Conservation (phyloP, 2,888 invertebrate species). For the Bugula neritina region DNA sequence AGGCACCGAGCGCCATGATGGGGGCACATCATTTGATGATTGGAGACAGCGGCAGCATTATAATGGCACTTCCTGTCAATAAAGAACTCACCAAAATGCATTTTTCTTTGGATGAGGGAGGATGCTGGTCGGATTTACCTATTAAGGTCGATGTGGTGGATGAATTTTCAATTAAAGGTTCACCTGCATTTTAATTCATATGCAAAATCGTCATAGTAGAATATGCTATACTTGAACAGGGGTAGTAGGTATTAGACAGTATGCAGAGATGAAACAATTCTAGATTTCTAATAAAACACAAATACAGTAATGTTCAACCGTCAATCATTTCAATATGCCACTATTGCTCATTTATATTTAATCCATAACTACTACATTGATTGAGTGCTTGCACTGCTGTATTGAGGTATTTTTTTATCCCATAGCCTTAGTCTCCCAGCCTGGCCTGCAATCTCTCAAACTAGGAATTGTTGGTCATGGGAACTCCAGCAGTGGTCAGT, state of each 20-base stretch:
- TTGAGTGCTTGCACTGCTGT: no score
- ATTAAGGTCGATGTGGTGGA: not conserved
- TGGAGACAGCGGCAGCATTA: slow-evolving; percentile 49
- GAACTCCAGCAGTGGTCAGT: slow-evolving; percentile 20
- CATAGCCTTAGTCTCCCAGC: slow-evolving; percentile 46
- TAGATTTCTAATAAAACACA: no score
- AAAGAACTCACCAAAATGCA: slow-evolving; percentile 36
- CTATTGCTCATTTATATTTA: no score
- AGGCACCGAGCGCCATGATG: slow-evolving; percentile 31
- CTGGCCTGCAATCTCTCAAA: slow-evolving; percentile 45
- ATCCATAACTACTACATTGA: no score
- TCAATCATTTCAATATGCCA: no score
- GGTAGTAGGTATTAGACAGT: no score
- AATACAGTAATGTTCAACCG: no score
- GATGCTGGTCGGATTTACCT: slow-evolving; percentile 45
- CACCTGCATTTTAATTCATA: no score
- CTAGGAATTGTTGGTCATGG: slow-evolving; percentile 50
- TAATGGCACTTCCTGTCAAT: slow-evolving; percentile 44
- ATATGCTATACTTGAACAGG: no score
- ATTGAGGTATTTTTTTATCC: no score
- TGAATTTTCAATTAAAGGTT: not conserved
- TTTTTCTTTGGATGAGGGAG: slow-evolving; percentile 51
- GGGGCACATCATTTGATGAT: slow-evolving; percentile 51
- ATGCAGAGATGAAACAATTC: no score
- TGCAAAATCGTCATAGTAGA: no score